Evolutionary conservation across 2,113 vertebrate species (phyloP).

Genomic region (Notechis scutatus): DNA sequence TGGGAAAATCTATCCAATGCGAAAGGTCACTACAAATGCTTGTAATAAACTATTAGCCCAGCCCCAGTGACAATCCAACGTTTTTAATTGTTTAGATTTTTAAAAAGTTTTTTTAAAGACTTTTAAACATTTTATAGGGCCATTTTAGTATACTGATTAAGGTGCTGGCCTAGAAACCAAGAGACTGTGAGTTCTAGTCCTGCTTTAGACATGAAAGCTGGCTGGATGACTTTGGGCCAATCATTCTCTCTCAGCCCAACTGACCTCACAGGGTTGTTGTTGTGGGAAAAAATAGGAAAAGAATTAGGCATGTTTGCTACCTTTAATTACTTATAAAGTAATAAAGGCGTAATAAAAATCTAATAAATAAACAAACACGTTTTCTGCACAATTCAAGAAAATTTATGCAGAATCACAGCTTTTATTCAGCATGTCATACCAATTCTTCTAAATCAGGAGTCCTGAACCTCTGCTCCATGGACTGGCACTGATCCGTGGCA

Average conservation of each 20-base stretch:
- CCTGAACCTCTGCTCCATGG: no score
- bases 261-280: background rate
- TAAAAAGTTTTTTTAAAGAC: background rate
- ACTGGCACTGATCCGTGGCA: no score
- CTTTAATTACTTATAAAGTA: background rate
- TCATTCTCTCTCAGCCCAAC: background rate
- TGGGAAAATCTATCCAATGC: background rate
- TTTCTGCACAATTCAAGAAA: background rate
- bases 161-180: background rate
- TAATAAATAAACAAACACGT: background rate
- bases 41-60: background rate
- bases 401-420: background rate
- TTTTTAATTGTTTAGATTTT: background rate
- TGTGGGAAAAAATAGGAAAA: background rate
- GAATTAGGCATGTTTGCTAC: background rate
- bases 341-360: background rate
- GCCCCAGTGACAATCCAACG: background rate
- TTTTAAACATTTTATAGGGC: background rate
- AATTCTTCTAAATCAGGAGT: no score
- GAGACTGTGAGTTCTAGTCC: background rate
- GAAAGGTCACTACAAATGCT: background rate
- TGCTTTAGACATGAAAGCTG: background rate
- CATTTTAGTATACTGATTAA: background rate
- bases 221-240: background rate
- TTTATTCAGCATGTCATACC: background rate